Evolutionary conservation across 1,140 invertebrate species (phyloP).

Genomic region (Brachionus sp.): DNA sequence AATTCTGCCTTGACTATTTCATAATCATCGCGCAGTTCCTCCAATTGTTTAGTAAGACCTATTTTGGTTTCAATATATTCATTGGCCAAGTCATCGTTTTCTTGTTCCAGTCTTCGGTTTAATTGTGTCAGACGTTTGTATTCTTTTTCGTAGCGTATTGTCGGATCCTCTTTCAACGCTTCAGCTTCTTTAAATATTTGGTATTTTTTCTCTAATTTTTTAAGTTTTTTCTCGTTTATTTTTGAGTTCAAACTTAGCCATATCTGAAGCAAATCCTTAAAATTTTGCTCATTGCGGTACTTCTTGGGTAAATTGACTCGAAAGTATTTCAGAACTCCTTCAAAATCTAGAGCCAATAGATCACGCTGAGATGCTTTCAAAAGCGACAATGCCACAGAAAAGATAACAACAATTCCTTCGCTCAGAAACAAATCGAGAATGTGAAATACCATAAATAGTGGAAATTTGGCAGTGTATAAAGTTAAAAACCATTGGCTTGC

Average conservation of each 20-base stretch:
- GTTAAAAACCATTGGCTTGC: slow-evolving; percentile 99
- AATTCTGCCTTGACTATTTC: slow-evolving; percentile 24
- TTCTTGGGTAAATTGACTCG: slow-evolving; percentile 92
- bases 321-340: slow-evolving; percentile 84
- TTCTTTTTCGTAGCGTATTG: slow-evolving; percentile 34
- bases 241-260: slow-evolving; percentile 46
- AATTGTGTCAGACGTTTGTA: slow-evolving; percentile 48
- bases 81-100: slow-evolving; percentile 68
- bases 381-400: slow-evolving; percentile 88
- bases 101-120: slow-evolving; percentile 64
- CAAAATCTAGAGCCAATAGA: slow-evolving; percentile 89
- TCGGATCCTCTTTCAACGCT: slow-evolving; percentile 15
- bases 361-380: slow-evolving; percentile 87
- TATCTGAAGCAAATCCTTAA: slow-evolving; percentile 73
- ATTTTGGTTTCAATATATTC: slow-evolving; percentile 66
- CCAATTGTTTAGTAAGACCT: slow-evolving; percentile 62
- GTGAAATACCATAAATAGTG: slow-evolving; percentile 91
- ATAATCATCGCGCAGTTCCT: slow-evolving; percentile 57
- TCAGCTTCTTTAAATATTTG: slow-evolving; percentile 50
- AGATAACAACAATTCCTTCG: slow-evolving; percentile 66
- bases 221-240: slow-evolving; percentile 72
- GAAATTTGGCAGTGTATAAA: slow-evolving; percentile 95
- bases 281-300: slow-evolving; percentile 82
- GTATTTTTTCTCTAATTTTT: slow-evolving; percentile 93
- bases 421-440: slow-evolving; percentile 88